Evolutionary conservation across 2,888 invertebrate genomes (phyloP).

Genomic region (Enoplolaimus lenunculus): DNA sequence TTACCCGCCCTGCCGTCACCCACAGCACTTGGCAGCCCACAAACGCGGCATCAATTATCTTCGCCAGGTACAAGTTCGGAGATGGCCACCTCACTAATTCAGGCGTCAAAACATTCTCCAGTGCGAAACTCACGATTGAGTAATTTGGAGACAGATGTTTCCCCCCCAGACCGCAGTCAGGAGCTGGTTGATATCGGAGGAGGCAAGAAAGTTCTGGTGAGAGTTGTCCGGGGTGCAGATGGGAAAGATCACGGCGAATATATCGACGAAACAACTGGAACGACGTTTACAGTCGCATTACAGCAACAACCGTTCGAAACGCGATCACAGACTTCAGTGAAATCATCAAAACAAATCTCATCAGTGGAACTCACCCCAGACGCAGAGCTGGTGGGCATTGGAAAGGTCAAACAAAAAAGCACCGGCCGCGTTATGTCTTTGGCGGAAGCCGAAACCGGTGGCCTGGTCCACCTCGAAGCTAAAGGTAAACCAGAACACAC

Average conservation of each 20-base stretch:
- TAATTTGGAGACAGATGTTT: not conserved
- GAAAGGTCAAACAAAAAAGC: constrained; percentile 18
- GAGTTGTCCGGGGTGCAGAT: constrained; percentile 17
- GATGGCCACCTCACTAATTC: constrained; percentile 1
- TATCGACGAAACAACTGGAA: constrained; percentile 19
- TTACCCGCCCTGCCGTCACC: not conserved
- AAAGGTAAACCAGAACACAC: constrained; percentile 21
- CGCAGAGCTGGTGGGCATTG: constrained; percentile 21
- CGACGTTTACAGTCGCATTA: constrained; percentile 21
- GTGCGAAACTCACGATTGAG: constrained; percentile 5
- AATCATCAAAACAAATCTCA: constrained; percentile 19
- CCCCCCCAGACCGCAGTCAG: not conserved
- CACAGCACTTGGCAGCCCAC: constrained; percentile 26
- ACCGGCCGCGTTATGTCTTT: constrained; percentile 23
- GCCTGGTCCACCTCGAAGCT: constrained; percentile 25
- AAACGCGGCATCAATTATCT: constrained; percentile 27
- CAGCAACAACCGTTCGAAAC: constrained; percentile 20
- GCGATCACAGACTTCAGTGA: constrained; percentile 36
- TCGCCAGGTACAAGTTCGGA: constrained; percentile 16
- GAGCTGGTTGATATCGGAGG: constrained; percentile 21
- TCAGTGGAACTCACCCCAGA: constrained; percentile 20
- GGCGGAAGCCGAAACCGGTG: constrained; percentile 28
- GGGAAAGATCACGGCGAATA: constrained; percentile 22
- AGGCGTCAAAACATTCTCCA: not conserved
- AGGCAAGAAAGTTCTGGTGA: constrained; percentile 22